These are phyloP conservation scores for Zaprionus ghesquierei DNA, from an alignment of 1,140 invertebrate genomes.

Conservation along the genomic window DNA sequence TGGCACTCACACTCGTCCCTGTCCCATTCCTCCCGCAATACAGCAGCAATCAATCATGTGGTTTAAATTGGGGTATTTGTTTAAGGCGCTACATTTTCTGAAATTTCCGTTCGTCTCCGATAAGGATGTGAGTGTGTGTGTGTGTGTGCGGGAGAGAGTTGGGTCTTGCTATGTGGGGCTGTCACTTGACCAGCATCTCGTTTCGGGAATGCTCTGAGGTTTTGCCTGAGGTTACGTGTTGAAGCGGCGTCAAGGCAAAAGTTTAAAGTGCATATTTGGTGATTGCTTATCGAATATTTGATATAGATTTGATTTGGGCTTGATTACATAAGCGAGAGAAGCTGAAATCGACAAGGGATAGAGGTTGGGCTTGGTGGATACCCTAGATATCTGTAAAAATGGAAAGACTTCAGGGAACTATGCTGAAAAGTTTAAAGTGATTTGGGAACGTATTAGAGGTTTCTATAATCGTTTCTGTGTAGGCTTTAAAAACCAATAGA, in stretches of 20 bases:
- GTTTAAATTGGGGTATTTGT: constrained; percentile 81
- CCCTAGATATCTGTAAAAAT: no score
- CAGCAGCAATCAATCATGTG: constrained; percentile 76
- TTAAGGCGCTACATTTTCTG: constrained; percentile 68
- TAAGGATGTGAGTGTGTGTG: constrained; percentile 28
- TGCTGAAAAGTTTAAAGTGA: no score
- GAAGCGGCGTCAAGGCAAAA: constrained; percentile 40
- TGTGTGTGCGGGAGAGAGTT: not conserved
- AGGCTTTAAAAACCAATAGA: no score
- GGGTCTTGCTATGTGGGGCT: constrained; percentile 17
- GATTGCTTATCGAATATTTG: constrained; percentile 38
- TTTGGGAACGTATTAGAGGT: no score
- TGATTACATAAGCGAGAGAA: not conserved
- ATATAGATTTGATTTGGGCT: constrained; percentile 2
- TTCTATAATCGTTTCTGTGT: no score
- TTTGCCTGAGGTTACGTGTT: constrained; percentile 39
- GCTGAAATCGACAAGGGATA: not conserved
- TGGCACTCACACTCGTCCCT: not conserved
- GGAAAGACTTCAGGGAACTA: no score
- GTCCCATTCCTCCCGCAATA: constrained; percentile 28
- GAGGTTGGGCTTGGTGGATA: no score
- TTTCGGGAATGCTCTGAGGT: not conserved
- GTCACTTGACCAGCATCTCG: constrained; percentile 42
- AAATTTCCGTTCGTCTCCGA: constrained; percentile 31
- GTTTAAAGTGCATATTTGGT: constrained; percentile 40